These are phyloP conservation scores for Austrolebias charrua DNA, from an alignment of 2,797 vertebrate species.

Conservation along the genomic window DNA sequence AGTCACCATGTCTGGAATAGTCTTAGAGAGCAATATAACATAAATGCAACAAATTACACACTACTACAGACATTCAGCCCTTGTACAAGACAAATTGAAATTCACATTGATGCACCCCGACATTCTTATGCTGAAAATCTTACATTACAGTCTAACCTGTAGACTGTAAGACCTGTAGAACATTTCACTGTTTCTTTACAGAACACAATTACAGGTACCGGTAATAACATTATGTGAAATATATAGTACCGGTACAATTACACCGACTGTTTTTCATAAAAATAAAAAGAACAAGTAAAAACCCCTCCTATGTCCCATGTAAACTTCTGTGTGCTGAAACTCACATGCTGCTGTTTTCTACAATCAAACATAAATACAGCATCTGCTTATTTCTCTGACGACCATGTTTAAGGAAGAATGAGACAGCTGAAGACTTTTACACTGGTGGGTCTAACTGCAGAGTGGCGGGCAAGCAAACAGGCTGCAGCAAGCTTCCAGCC, in stretches of 20 bases:
- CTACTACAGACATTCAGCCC: background rate
- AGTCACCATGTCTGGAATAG: slow-evolving; percentile 4
- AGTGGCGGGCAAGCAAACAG: slow-evolving; percentile 74
- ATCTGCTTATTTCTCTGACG: slow-evolving; percentile 17
- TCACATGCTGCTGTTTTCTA: slow-evolving; percentile 4
- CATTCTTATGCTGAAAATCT: background rate
- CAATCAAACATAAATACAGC: slow-evolving; percentile 16
- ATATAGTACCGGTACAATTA: background rate
- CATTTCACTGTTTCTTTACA: background rate
- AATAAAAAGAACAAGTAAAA: slow-evolving; percentile 1
- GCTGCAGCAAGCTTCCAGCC: slow-evolving; percentile 83
- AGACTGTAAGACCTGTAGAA: too few species aligned
- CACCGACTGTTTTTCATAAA: background rate
- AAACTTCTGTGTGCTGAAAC: background rate
- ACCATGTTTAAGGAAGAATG: slow-evolving; percentile 30
- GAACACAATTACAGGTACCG: background rate
- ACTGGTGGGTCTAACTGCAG: slow-evolving; percentile 68
- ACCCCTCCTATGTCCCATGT: background rate
- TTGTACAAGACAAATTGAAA: slow-evolving; percentile 4
- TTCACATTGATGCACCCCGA: background rate
- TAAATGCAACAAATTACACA: background rate
- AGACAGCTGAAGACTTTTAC: slow-evolving; percentile 58
- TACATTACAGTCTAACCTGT: background rate
- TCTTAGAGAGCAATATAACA: background rate
- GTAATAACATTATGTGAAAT: background rate